Base-by-base conservation (phyloP, 2,113 vertebrate species). In the Acanthisitta chloris region DNA sequence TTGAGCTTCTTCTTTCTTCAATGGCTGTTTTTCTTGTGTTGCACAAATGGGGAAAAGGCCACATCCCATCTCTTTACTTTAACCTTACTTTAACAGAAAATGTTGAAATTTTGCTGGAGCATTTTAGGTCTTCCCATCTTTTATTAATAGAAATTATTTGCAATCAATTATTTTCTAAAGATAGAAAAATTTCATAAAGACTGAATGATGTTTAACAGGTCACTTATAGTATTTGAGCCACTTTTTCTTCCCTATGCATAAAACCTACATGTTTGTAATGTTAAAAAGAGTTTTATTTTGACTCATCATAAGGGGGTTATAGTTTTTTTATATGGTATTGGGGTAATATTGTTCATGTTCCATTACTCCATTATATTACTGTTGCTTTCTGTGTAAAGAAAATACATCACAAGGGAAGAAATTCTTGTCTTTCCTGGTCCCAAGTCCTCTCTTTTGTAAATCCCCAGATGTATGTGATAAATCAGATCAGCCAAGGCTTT, bases 271-370 rank as follows among this genome's bases (percentile, higher is more conserved):
- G 3, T 29, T 67, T 67, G 12, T 15, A 62, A 42, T 42, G 23
- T n/a, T 38, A 28, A 59, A 77, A 77, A 12, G 0, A 33, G 33
- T 23, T 73, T 52, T 67, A 15, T 34, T 71, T 67, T 83, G 5
- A 57, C 34, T 43, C 6, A 15, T 52, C 23, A 26, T 33, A 46
- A 54, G 14, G 21, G 6, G 14, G 10, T 36, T 38, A 4, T n/a
- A 5, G 3, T 0, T 16, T 61, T 38, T n/a, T 34, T 25, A 8
- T 33, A 33, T 28, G 3, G 2, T 33, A 12, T 52, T 65, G 18
- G 18, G 20, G 19, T 6, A 20, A 13, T n/a, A 26, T 34, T n/a
- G 3, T 45, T 24, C 8, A 26, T 42, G 4, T 79, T 59, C 6
- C 5, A 18, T 82, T 76, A 16, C 2, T 67, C 19, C 26, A 8